These are phyloP conservation scores for Pristiophorus japonicus DNA, from an alignment of 2,113 vertebrate species.

Conservation along the genomic window DNA sequence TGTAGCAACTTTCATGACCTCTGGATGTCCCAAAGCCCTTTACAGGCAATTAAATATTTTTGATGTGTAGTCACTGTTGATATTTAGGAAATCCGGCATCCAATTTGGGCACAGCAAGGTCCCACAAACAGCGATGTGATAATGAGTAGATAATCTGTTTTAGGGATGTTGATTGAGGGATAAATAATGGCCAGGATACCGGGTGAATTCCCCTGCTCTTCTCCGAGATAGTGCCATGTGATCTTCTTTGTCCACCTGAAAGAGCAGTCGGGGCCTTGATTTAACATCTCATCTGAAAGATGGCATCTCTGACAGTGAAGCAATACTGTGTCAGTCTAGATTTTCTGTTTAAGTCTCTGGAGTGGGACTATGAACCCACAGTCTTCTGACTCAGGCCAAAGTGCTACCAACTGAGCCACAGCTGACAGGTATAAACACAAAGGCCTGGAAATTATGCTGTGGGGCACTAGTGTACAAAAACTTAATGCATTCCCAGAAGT, in stretches of 20 bases:
- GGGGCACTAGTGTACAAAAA: neutral
- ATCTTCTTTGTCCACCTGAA: neutral
- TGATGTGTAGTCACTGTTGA: neutral
- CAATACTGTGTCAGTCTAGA: neutral
- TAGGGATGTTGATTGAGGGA: neutral
- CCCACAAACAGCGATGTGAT: neutral
- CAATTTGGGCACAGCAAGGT: neutral
- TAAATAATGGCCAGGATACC: neutral
- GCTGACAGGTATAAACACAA: neutral
- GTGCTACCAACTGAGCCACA: neutral
- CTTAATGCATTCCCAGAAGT: neutral
- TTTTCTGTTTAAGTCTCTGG: neutral
- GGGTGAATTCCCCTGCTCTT: neutral
- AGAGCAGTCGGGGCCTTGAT: neutral
- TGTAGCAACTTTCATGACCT: neutral
- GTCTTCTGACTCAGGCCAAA: too few relatives aligned
- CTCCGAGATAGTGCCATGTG: neutral
- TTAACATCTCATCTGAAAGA: neutral
- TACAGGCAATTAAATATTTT: neutral
- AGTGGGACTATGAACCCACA: neutral
- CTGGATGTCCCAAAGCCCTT: neutral
- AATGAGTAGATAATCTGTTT: neutral
- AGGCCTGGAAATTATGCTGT: neutral
- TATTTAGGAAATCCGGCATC: neutral
- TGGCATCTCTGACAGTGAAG: neutral